A percentile compares a stretch with the other conserved stretches of the same genome.
phyloP scores from a whole-genome alignment of 2,113 vertebrate genomes.

The Clarias batrachus region DNA sequence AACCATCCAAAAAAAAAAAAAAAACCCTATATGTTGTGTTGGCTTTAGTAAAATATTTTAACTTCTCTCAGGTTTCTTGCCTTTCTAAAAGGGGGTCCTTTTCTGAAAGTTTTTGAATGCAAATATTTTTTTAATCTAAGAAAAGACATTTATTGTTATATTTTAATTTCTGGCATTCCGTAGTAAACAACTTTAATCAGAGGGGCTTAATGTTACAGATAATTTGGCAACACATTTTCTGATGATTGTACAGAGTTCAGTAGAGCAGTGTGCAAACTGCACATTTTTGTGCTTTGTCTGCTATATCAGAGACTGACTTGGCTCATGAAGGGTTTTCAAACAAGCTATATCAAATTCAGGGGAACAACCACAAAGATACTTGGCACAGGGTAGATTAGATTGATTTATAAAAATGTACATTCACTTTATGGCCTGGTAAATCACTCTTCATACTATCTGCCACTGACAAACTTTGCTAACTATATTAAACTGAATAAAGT shows the following conservation, averaged over 20 bases:
- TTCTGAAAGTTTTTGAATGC: background rate
- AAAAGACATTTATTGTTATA: background rate
- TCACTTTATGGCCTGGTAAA: background rate
- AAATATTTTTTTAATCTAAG: background rate
- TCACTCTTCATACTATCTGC: background rate
- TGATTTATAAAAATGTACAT: background rate
- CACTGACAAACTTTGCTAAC: no score
- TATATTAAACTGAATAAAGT: background rate
- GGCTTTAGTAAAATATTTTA: background rate
- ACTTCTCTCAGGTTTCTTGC: background rate
- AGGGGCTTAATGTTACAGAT: background rate
- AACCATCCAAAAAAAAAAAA: no score
- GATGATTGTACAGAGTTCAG: background rate
- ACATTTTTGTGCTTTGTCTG: conserved; percentile 8
- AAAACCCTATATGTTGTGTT: no score
- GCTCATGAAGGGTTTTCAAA: background rate
- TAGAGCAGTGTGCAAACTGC: background rate
- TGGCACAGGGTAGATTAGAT: background rate
- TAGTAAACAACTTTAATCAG: background rate
- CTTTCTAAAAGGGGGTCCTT: background rate
- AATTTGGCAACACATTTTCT: background rate
- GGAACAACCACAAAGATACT: background rate
- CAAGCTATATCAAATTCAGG: background rate
- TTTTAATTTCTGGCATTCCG: background rate
- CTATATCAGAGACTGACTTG: background rate